Percentiles rank a stretch among this genome's conserved stretches.
phyloP scores from a whole-genome alignment of 2,113 vertebrate genomes.

The Antidorcas marsupialis region DNA sequence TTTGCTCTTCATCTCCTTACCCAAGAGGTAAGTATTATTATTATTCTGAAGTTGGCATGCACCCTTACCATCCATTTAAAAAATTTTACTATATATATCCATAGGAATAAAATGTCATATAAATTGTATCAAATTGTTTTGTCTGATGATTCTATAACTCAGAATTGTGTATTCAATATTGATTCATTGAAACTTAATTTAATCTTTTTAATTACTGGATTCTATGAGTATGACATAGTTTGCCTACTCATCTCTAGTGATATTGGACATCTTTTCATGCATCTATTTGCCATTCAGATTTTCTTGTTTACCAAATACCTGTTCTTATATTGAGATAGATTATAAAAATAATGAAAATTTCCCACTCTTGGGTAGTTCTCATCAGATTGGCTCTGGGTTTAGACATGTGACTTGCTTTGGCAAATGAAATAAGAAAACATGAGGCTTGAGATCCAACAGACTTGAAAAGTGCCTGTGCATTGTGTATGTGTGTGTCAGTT shows the following conservation, averaged over 20 bases:
- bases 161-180: conserved; percentile 2
- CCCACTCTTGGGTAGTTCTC: background rate
- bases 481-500: background rate
- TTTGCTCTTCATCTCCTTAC: background rate
- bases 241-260: background rate
- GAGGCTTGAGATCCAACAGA: background rate
- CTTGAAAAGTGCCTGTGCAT: background rate
- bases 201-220: background rate
- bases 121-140: background rate
- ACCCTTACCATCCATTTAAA: background rate
- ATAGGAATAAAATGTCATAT: background rate
- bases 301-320: conserved; percentile 2
- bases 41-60: background rate
- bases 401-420: background rate
- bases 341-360: background rate
- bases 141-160: background rate
- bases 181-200: background rate
- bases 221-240: background rate
- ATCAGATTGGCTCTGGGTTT: background rate
- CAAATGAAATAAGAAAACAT: background rate
- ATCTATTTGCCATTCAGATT: background rate
- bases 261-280: background rate
- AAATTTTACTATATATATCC: background rate
- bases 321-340: background rate
- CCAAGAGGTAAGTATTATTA: background rate